A percentile compares a stretch with the other conserved stretches of the same genome.
Evolutionary conservation across 1,140 invertebrate genomes (phyloP).

Genomic region (Dinoponera quadriceps): DNA sequence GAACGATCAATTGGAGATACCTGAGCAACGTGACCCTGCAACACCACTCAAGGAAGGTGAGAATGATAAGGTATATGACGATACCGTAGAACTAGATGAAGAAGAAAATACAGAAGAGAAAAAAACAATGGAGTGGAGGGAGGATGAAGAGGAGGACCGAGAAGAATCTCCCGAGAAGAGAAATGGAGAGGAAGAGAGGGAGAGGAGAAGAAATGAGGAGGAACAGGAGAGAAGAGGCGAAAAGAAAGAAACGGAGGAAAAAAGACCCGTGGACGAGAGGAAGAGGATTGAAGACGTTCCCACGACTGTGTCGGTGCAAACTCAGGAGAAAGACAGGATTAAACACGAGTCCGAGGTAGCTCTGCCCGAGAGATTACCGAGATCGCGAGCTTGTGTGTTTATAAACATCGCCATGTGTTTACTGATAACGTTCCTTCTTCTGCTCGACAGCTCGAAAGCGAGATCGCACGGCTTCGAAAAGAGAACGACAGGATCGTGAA

Average conservation of each 20-base stretch:
- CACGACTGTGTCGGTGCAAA: slow-evolving; percentile 26
- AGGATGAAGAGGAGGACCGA: too few species aligned
- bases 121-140: too few species aligned
- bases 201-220: too few species aligned
- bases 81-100: too few species aligned
- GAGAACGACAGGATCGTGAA: slow-evolving; percentile 80
- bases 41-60: too few species aligned
- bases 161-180: too few species aligned
- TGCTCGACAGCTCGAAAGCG: slow-evolving; percentile 74
- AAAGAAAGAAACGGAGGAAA: neutral
- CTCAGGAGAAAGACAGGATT: slow-evolving; percentile 56
- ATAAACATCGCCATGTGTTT: neutral
- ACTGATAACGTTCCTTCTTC: neutral
- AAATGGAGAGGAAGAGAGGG: too few species aligned
- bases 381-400: neutral
- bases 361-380: neutral
- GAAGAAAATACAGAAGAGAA: too few species aligned
- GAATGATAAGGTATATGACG: too few species aligned
- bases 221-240: neutral
- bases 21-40: too few species aligned
- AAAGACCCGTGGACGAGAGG: too few species aligned
- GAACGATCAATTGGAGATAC: too few species aligned
- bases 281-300: neutral
- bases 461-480: slow-evolving; percentile 73
- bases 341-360: slow-evolving; percentile 71